These are phyloP conservation scores for Chymomyza costata DNA, from an alignment of 1,140 invertebrate genomes.

Conservation along the genomic window DNA sequence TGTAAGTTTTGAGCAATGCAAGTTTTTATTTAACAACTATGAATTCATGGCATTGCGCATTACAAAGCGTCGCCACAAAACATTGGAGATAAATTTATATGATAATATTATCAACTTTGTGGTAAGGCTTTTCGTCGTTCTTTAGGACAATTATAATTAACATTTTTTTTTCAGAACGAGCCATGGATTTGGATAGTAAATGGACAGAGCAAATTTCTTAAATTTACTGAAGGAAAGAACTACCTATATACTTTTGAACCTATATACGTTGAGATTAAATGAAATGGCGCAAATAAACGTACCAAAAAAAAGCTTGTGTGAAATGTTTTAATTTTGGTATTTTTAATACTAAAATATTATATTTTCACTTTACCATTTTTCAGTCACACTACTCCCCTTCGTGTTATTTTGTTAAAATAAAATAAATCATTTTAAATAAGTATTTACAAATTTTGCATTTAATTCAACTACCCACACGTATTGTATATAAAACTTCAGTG, in stretches of 20 bases:
- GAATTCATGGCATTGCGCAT: conserved; percentile 22
- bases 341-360: no score
- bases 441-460: conserved; percentile 34
- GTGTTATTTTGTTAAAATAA: conserved; percentile 1
- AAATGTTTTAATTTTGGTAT: no score
- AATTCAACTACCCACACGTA: conserved; percentile 8
- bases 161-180: conserved; percentile 8
- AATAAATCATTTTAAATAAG: conserved; percentile 28
- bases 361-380: no score
- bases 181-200: conserved; percentile 10
- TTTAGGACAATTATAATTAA: not conserved
- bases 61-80: conserved; percentile 3
- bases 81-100: conserved; percentile 16
- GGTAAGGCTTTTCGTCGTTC: conserved; percentile 2
- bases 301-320: conserved; percentile 7
- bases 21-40: conserved; percentile 29
- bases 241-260: conserved; percentile 26
- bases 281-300: conserved; percentile 12
- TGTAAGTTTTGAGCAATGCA: conserved; percentile 32
- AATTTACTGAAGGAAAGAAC: conserved; percentile 9
- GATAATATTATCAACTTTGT: conserved; percentile 9
- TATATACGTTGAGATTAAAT: conserved; percentile 16
- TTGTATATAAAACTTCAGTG: conserved; percentile 2
- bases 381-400: no score
- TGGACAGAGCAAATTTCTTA: conserved; percentile 7